Evolutionary conservation across 2,797 vertebrate genomes (phyloP).

Genomic region (Crypturellus tataupa): DNA sequence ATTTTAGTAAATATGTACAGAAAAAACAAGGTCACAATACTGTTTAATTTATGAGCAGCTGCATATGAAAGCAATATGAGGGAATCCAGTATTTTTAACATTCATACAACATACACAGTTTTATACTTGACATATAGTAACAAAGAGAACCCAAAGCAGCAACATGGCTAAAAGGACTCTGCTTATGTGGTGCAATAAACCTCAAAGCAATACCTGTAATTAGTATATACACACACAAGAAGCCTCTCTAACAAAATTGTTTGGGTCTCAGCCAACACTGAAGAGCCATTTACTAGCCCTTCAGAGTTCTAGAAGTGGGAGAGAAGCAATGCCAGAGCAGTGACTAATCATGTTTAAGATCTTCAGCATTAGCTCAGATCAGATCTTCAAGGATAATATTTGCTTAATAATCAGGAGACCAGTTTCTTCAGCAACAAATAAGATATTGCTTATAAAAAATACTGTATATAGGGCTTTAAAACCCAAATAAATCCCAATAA

Average conservation of each 20-base stretch:
- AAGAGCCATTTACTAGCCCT: neutral
- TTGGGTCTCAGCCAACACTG: neutral
- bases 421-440: neutral
- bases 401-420: neutral
- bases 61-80: neutral
- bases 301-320: neutral
- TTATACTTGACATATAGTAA: neutral
- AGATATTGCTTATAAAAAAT: neutral
- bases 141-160: neutral
- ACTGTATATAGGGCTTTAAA: neutral
- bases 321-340: constrained; percentile 2
- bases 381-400: neutral
- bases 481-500: neutral
- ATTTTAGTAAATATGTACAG: neutral
- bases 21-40: neutral
- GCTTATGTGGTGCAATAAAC: neutral
- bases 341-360: constrained; percentile 37
- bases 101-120: neutral
- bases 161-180: neutral
- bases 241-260: neutral
- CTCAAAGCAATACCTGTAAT: neutral
- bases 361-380: neutral
- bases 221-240: neutral
- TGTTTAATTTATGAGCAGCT: neutral
- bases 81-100: neutral